phyloP scores from a whole-genome alignment of 2,797 vertebrate species.

The Malacoctenus gilli region DNA sequence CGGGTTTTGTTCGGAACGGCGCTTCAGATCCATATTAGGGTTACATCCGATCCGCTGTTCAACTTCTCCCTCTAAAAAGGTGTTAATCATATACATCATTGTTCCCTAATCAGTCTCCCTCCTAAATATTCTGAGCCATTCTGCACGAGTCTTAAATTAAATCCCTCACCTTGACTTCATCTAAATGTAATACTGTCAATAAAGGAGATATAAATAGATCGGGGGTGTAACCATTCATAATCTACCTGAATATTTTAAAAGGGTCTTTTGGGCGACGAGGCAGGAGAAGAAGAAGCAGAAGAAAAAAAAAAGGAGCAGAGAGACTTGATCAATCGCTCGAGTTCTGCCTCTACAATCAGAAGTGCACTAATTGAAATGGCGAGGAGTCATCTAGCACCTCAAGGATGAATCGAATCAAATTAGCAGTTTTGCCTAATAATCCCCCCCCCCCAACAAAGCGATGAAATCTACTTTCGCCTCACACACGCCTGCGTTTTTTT shows the following conservation, averaged over 20 bases:
- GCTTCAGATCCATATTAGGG: constrained; percentile 19
- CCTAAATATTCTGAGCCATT: constrained; percentile 67
- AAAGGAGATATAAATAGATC: constrained; percentile 80
- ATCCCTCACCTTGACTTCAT: constrained; percentile 80
- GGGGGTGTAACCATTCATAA: constrained; percentile 80
- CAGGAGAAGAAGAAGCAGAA: constrained; percentile 41
- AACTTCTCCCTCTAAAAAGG: constrained; percentile 43
- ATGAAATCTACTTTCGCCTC: constrained; percentile 48
- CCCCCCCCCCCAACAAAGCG: constrained; percentile 49
- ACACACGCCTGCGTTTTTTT: constrained; percentile 26
- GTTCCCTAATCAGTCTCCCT: constrained; percentile 68
- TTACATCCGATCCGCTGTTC: constrained; percentile 27
- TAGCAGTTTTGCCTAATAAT: constrained; percentile 50
- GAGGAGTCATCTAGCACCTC: constrained; percentile 58
- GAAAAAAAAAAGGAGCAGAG: constrained; percentile 43
- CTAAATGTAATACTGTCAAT: constrained; percentile 83
- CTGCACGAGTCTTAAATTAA: constrained; percentile 75
- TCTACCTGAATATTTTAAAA: constrained; percentile 83
- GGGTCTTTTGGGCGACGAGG: constrained; percentile 78
- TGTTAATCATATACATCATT: constrained; percentile 67
- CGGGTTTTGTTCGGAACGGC: constrained; percentile 19
- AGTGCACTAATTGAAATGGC: constrained; percentile 76
- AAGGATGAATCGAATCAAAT: constrained; percentile 59
- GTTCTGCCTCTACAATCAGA: constrained; percentile 79
- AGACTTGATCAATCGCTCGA: constrained; percentile 77